Base-by-base conservation (phyloP, 2,113 vertebrate species). In the Hippocampus barbouri region DNA sequence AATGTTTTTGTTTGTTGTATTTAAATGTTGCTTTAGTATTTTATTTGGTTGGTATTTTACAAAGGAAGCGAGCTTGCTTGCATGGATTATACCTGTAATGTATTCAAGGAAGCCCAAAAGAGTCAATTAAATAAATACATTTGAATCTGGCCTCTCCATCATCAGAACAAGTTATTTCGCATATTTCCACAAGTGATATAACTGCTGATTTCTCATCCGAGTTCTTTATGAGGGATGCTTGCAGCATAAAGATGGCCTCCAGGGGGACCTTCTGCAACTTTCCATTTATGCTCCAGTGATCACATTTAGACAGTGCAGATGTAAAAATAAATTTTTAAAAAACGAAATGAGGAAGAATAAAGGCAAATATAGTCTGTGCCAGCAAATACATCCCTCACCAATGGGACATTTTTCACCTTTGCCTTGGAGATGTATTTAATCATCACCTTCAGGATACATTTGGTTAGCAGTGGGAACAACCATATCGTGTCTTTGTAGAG, bases 341-440 rank as follows among this genome's bases (percentile, higher is more conserved):
- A 23, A 57, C 2, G 11, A 4, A 25, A 57, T 57, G 10, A 2
- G 11, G 20, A 10, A 56, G 7, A n/a, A 10, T 56, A n/a, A 49
- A 49, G 51, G 12, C 14, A 30, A 34, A 61, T 30, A 34, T 7
- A 15, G 25, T 7, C 4, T 2, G 27, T 30, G 8, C 7, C 4
- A 47, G 4, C 30, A 34, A 34, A 34, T 34, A 34, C 30, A 2
- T 0, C 56, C 27, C 56, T 60, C 27, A 30, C 57, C 57, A 60
- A 30, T 30, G 57, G 25, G 57, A 60, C 57, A 60, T 30, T 60
- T 60, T 15, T 30, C 10, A 60, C 57, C 30, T 60, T 60, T 60
- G 27, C 27, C n/a, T 60, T 60, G 14, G 57, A 15, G 25, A 60
- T 60, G 57, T 60, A 60, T 60, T 60, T 60, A 27, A 60, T 60